Evolutionary conservation across 53 echinoderm and acorn worm genomes (phyloP).

Genomic region (Antedon mediterranea): DNA sequence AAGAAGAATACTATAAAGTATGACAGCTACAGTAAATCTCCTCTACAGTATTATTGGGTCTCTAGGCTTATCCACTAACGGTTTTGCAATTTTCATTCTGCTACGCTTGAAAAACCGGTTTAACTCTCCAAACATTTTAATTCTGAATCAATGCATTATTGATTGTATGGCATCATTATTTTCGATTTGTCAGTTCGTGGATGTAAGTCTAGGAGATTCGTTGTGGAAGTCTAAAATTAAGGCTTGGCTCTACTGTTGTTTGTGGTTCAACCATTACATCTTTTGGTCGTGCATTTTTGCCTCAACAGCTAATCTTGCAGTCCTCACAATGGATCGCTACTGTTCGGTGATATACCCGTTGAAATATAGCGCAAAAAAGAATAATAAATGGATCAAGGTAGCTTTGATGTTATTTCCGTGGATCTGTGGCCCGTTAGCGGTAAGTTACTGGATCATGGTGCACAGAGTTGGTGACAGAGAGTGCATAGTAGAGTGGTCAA

Average conservation of each 20-base stretch:
- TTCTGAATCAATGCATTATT: slow-evolving; percentile 24
- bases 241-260: neutral
- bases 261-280: slow-evolving; percentile 19
- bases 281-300: slow-evolving; percentile 21
- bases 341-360: slow-evolving; percentile 22
- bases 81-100: neutral
- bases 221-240: neutral
- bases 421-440: slow-evolving; percentile 4
- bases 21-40: neutral
- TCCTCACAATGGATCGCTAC: slow-evolving; percentile 25
- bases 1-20: too few relatives aligned
- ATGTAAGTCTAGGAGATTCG: neutral
- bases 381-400: neutral
- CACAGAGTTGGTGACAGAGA: neutral
- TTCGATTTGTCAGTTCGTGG: slow-evolving; percentile 13
- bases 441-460: neutral
- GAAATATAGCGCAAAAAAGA: slow-evolving; percentile 1
- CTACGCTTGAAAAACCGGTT: neutral
- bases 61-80: neutral
- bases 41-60: neutral
- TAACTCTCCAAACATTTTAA: slow-evolving; percentile 8
- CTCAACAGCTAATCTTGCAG: slow-evolving; percentile 21
- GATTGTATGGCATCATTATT: slow-evolving; percentile 15
- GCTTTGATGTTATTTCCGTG: neutral
- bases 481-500: neutral